Evolutionary conservation across 2,113 vertebrate species (phyloP).

Genomic region (Podocnemis expansa): DNA sequence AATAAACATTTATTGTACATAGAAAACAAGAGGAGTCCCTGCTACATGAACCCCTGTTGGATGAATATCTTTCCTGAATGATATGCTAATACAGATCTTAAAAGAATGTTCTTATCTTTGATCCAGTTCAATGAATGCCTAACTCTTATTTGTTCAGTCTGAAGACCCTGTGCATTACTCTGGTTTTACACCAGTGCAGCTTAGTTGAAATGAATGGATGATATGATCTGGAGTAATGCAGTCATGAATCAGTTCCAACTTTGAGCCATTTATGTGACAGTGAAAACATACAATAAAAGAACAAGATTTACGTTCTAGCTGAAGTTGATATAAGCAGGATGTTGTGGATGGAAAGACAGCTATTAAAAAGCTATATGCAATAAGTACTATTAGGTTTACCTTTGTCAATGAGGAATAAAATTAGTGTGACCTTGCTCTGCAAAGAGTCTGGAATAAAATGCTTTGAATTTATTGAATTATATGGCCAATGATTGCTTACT

Average conservation of each 20-base stretch:
- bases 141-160: not conserved
- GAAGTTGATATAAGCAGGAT: slow-evolving; percentile 68
- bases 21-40: not conserved
- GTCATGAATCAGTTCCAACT: not conserved
- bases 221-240: not conserved
- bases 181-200: not conserved
- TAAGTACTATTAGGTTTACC: not conserved
- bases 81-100: not conserved
- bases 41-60: not conserved
- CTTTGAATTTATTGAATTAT: not conserved
- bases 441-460: not conserved
- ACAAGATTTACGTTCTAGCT: slow-evolving; percentile 60
- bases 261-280: not conserved
- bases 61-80: not conserved
- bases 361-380: slow-evolving; percentile 22
- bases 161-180: not conserved
- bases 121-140: not conserved
- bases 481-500: not conserved
- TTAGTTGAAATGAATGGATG: not conserved
- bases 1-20: not conserved
- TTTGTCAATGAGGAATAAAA: not conserved
- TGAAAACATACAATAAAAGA: slow-evolving; percentile 16
- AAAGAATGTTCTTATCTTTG: not conserved
- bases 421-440: not conserved
- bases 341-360: slow-evolving; percentile 46